Conservation (phyloP, 2,113 vertebrate species). For the Chinchilla lanigera region DNA sequence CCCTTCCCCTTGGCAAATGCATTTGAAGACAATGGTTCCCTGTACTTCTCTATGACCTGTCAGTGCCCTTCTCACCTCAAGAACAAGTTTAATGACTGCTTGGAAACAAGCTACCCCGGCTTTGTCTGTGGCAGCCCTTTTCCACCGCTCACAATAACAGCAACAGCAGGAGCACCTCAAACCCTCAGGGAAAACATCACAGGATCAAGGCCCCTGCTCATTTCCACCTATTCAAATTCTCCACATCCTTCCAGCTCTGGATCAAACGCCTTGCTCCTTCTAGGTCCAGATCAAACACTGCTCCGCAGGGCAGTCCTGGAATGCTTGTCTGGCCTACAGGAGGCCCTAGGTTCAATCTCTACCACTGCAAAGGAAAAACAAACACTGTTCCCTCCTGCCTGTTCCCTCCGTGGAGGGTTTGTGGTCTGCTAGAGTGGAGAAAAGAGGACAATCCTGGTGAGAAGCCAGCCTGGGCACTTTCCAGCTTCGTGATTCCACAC, state of each 20-base stretch:
- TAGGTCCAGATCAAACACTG: not conserved
- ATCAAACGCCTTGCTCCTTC: not conserved
- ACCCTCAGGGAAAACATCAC: not conserved
- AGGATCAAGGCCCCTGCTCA: not conserved
- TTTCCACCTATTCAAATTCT: conserved; percentile 47
- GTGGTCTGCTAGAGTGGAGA: not conserved
- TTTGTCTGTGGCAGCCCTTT: not conserved
- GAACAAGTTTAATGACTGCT: not conserved
- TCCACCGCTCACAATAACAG: not conserved
- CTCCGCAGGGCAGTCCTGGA: not conserved
- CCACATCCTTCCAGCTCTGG: not conserved
- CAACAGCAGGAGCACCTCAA: not conserved
- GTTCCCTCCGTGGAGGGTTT: too few species aligned
- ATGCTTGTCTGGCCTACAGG: not conserved
- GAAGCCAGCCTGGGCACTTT: not conserved
- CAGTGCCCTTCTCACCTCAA: not conserved
- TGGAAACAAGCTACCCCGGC: not conserved
- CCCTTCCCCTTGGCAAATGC: not conserved
- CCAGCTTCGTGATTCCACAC: not conserved
- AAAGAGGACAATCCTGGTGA: not conserved
- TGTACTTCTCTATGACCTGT: not conserved
- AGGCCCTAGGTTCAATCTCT: not conserved
- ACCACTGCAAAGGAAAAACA: not conserved
- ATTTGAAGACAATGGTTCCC: not conserved
- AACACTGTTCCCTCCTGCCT: not conserved